These are phyloP conservation scores for Psix sp. DNA, from an alignment of 1,140 invertebrate species.

Conservation along the genomic window DNA sequence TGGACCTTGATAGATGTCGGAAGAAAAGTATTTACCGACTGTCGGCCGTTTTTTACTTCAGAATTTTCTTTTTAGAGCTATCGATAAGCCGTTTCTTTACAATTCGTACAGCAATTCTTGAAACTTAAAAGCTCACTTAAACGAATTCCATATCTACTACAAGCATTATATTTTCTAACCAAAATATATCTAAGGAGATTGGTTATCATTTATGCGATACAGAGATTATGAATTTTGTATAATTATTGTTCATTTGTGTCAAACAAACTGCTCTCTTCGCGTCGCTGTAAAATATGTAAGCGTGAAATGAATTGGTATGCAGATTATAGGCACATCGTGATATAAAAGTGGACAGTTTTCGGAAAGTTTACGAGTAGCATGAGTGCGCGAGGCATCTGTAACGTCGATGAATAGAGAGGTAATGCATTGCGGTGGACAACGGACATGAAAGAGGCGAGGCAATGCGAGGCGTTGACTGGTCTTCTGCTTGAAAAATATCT, in stretches of 20 bases:
- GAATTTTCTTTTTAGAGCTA: slow-evolving; percentile 12
- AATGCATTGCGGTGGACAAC: slow-evolving; percentile 76
- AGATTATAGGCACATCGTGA: slow-evolving; percentile 25
- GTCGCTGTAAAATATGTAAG: slow-evolving; percentile 13
- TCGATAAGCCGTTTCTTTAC: slow-evolving; percentile 41
- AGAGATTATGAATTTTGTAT: slow-evolving; percentile 28
- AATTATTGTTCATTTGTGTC: slow-evolving; percentile 22
- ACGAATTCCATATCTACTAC: not conserved
- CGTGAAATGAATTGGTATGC: slow-evolving; percentile 31
- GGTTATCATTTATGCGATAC: not conserved
- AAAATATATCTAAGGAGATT: too few species aligned
- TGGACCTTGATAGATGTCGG: slow-evolving; percentile 44
- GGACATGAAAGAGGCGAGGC: slow-evolving; percentile 76
- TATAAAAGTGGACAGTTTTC: slow-evolving; percentile 53
- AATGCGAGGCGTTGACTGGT: slow-evolving; percentile 68
- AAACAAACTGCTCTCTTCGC: slow-evolving; percentile 40
- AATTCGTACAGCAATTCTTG: slow-evolving; percentile 6
- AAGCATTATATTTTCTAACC: too few species aligned
- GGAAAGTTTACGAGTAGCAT: slow-evolving; percentile 48
- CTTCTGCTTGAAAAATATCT: slow-evolving; percentile 69
- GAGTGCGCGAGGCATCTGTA: slow-evolving; percentile 61
- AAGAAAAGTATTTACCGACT: slow-evolving; percentile 43
- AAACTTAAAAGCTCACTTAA: slow-evolving; percentile 13
- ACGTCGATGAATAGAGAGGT: slow-evolving; percentile 76
- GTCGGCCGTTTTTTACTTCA: slow-evolving; percentile 35